Base-by-base conservation (phyloP, 2,888 invertebrate species). In the Cyclophora punctaria region DNA sequence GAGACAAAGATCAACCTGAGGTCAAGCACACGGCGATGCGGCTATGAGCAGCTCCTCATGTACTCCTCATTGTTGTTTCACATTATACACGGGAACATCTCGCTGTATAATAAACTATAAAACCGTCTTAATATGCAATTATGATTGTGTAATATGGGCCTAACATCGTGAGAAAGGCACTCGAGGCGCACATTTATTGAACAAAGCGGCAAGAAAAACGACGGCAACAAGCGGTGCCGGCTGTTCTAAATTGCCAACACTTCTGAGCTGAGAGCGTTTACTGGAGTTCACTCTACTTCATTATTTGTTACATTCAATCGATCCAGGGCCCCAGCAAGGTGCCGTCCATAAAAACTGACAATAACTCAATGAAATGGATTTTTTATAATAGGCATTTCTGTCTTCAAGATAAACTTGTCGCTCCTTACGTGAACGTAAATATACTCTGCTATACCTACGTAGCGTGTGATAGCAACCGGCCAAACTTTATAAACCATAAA, bases 181-280 rank as follows among this genome's bases (percentile, higher is more conserved):
- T 77, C 71, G 60, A 65, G 66, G 64, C 75, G 71, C 72, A 79
- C 81, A 80, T 82, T 82, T 81, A 82, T 80, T 76, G 78, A 80
- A 80, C 77, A 75, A 78, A 79, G 78, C 69, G 75, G 74, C 73
- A 75, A 76, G 80, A 82, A 81, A 83, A 82, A 83, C 77, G 83
- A 70, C 71, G 75, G 73, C 73, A 76, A 80, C 80, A 79, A 75
- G 72, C 74, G 69, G 74, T 72, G 64, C 83, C 85, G 78, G 81
- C 72, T 86, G 83, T 71, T 73, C 77, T 69, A 75, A 83, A 85
- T 83, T 78, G 80, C 81, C 79, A 75, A 77, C 83, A 81, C 80
- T 76, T 75, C 71, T 60, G 73, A 67, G 75, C 75, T 73, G 66
- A 63, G 67, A 73, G 74, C 79, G 75, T 71, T 78, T 73, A 70